A percentile compares a stretch with the other conserved stretches of the same genome.
phyloP scores from a whole-genome alignment of 2,797 vertebrate genomes.

The Pelochelys cantorii region DNA sequence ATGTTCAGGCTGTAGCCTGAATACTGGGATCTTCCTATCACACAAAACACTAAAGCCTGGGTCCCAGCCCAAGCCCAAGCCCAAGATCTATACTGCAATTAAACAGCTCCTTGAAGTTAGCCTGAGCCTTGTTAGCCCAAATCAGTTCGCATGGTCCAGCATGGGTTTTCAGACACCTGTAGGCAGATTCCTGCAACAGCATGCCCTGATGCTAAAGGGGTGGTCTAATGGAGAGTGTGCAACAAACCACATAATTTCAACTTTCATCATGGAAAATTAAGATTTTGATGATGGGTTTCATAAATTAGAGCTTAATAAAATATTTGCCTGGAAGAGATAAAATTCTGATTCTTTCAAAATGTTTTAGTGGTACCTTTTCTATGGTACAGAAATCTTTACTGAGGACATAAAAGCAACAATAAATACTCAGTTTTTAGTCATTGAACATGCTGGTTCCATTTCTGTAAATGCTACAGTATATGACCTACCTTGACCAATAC shows the following conservation, averaged over 20 bases:
- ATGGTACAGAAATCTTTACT: slow-evolving; percentile 33
- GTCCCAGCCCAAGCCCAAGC: no score
- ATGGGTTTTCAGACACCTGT: neutral
- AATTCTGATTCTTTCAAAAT: neutral
- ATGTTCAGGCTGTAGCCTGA: no score
- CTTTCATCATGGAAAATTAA: slow-evolving; percentile 45
- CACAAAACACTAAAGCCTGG: no score
- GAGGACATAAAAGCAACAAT: slow-evolving; percentile 5
- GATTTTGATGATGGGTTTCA: slow-evolving; percentile 22
- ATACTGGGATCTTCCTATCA: no score
- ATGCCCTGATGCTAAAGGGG: neutral
- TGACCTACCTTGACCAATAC: slow-evolving; percentile 36
- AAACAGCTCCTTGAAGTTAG: neutral
- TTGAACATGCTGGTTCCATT: slow-evolving; percentile 51
- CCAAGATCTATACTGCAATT: neutral
- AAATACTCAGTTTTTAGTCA: slow-evolving; percentile 38
- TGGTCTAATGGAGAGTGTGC: neutral
- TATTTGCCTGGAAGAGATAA: slow-evolving; percentile 32
- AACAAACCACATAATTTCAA: neutral
- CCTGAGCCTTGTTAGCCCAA: neutral
- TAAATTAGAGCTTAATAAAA: slow-evolving; percentile 32
- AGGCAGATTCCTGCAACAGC: neutral
- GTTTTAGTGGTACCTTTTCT: slow-evolving; percentile 5
- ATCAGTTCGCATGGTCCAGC: neutral
- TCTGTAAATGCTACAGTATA: slow-evolving; percentile 31